phyloP scores from a whole-genome alignment of 2,113 vertebrate species.

The Lonchura striata region DNA sequence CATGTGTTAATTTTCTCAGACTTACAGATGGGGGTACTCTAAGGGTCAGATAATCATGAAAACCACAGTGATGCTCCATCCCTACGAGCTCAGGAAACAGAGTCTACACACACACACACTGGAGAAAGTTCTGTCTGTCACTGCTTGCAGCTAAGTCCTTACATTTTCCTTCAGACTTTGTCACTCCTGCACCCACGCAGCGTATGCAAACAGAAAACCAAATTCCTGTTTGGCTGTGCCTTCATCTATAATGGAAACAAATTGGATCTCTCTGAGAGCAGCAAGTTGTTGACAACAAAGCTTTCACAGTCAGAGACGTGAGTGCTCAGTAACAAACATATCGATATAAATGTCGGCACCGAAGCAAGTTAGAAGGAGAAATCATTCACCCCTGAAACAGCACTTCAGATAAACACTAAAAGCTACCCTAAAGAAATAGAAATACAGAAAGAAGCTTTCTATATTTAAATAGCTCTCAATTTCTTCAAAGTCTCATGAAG shows the following conservation, averaged over 20 bases:
- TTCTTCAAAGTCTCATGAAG: background rate
- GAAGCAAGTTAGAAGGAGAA: constrained; percentile 27
- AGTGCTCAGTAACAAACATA: constrained; percentile 6
- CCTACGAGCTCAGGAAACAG: background rate
- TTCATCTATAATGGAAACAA: background rate
- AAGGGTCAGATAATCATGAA: background rate
- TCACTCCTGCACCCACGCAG: background rate
- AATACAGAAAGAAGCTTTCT: background rate
- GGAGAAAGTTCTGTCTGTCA: background rate
- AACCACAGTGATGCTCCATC: background rate
- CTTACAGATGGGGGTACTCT: background rate
- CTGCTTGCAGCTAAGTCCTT: background rate
- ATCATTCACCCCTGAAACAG: constrained; percentile 53
- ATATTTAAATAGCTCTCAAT: background rate
- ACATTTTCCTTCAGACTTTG: background rate
- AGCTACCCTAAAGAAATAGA: background rate
- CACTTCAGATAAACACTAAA: background rate
- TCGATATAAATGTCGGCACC: background rate
- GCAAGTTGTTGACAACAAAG: background rate
- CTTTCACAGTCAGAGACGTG: background rate
- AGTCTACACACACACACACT: background rate
- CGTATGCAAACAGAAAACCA: background rate
- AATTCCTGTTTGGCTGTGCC: background rate
- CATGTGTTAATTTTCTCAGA: background rate
- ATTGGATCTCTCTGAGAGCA: background rate